A percentile compares a stretch with the other conserved stretches of the same genome.
Conservation (phyloP, 2,797 vertebrate species). For the Mormyrus hasselquistii region DNA sequence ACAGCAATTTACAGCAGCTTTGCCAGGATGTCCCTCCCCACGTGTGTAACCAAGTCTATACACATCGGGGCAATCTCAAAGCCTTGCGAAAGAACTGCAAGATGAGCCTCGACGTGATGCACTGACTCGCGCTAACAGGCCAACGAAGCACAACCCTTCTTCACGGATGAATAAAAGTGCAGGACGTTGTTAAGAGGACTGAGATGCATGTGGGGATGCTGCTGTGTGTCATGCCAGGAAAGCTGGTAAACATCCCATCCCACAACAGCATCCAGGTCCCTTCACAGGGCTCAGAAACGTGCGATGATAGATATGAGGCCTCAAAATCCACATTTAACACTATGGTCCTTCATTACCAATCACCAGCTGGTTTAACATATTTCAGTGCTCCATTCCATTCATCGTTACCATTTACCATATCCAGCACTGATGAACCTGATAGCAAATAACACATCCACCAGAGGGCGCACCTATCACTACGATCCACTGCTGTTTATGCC, state of each 20-base stretch:
- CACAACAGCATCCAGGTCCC: background rate
- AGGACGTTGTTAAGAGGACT: background rate
- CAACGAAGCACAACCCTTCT: background rate
- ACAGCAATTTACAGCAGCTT: background rate
- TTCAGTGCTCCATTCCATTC: background rate
- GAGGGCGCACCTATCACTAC: constrained; percentile 12
- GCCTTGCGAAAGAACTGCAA: background rate
- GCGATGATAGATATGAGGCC: background rate
- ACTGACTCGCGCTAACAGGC: background rate
- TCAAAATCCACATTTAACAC: background rate
- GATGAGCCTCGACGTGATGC: background rate
- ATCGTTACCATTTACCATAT: background rate
- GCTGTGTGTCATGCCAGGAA: background rate
- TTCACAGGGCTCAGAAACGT: background rate
- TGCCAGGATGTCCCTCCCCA: background rate
- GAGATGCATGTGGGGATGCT: background rate
- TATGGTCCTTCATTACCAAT: background rate
- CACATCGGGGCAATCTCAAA: background rate
- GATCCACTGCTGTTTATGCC: background rate
- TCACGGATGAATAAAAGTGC: background rate
- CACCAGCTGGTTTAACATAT: constrained; percentile 1
- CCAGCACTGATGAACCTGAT: constrained; percentile 54
- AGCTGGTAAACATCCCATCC: background rate
- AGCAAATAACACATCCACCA: constrained; percentile 28
- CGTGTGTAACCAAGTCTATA: background rate